Conservation (phyloP, 2,888 invertebrate genomes). For the Apamea crenata region DNA sequence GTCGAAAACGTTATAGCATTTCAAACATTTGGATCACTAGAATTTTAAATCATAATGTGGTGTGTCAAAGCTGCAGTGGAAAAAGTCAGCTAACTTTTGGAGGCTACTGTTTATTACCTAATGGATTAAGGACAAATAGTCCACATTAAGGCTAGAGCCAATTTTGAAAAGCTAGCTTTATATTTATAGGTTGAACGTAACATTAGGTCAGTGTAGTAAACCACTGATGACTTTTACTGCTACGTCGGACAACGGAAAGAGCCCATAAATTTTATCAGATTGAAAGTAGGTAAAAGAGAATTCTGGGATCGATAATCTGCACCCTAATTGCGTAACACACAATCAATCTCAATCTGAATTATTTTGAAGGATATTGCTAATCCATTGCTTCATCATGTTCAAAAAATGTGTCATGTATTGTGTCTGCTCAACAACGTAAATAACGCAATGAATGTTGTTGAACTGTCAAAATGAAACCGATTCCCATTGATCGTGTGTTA, state of each 20-base stretch:
- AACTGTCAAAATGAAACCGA: too few relatives aligned
- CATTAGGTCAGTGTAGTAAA: constrained; percentile 34
- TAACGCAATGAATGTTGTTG: too few relatives aligned
- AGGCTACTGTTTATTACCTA: constrained; percentile 4
- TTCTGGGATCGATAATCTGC: neutral
- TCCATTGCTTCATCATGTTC: too few relatives aligned
- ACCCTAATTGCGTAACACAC: too few relatives aligned
- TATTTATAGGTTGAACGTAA: constrained; percentile 35
- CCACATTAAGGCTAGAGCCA: constrained; percentile 8
- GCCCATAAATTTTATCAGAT: constrained; percentile 23
- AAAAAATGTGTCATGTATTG: too few relatives aligned
- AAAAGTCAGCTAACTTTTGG: neutral
- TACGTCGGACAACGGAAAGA: neutral
- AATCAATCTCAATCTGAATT: too few relatives aligned
- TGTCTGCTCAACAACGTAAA: too few relatives aligned
- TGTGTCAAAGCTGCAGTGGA: neutral
- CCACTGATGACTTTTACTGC: constrained; percentile 50
- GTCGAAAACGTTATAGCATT: neutral
- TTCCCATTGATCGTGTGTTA: too few relatives aligned
- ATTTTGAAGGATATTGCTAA: too few relatives aligned
- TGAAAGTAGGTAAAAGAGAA: neutral
- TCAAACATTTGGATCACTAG: neutral
- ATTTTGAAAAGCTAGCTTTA: constrained; percentile 28
- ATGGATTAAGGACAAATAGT: constrained; percentile 10
- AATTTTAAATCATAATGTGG: neutral